Conservation (phyloP, 2,797 vertebrate genomes). For the Neopelma chrysocephalum region DNA sequence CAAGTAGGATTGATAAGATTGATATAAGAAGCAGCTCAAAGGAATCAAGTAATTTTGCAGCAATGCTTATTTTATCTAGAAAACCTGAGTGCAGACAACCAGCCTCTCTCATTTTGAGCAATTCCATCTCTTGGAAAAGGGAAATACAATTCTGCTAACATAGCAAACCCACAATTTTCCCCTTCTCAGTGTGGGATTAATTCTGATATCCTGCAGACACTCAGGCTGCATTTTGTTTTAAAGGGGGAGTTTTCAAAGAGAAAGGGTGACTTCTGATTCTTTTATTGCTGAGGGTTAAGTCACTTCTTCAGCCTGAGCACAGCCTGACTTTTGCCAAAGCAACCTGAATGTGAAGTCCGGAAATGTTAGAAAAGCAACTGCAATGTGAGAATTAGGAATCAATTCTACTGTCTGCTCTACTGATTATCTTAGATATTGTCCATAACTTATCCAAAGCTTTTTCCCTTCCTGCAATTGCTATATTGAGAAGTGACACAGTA, state of each 20-base stretch:
- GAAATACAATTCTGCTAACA: neutral
- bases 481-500: neutral
- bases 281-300: neutral
- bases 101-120: neutral
- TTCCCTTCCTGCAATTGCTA: neutral
- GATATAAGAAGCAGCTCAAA: neutral
- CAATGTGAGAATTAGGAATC: neutral
- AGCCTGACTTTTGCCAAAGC: neutral
- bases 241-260: neutral
- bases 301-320: neutral
- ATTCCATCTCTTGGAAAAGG: neutral
- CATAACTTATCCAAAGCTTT: neutral
- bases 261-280: neutral
- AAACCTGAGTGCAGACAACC: neutral
- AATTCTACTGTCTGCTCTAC: neutral
- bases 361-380: neutral
- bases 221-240: neutral
- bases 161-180: neutral
- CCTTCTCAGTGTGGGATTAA: neutral
- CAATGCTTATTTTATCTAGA: neutral
- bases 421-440: neutral
- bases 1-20: neutral
- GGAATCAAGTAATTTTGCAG: neutral
- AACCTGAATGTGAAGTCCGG: neutral
- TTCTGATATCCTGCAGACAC: neutral